A percentile compares a stretch with the other conserved stretches of the same genome.
Conservation (phyloP, 2,797 vertebrate genomes). For the Gambelia wislizenii region DNA sequence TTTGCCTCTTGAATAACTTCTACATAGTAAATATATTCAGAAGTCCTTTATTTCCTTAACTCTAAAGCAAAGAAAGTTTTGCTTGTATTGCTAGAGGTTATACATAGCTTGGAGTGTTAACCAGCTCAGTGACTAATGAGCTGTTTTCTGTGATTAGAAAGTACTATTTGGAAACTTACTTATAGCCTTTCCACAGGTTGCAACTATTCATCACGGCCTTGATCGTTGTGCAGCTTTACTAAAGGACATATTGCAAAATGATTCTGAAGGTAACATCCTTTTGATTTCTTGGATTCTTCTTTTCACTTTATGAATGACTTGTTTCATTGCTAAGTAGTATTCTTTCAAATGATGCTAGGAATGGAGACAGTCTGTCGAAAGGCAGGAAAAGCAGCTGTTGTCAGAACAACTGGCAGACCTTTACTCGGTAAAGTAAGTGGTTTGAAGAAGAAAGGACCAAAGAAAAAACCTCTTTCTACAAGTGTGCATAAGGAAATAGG, state of each 20-base stretch:
- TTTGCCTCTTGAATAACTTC: background rate
- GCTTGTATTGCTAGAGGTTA: background rate
- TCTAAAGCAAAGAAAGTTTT: background rate
- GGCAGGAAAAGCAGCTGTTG: slow-evolving; percentile 53
- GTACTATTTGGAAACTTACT: slow-evolving; percentile 44
- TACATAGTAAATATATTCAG: background rate
- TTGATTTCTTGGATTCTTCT: background rate
- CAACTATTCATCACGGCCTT: slow-evolving; percentile 81
- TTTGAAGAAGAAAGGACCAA: slow-evolving; percentile 78
- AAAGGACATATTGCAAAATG: slow-evolving; percentile 84
- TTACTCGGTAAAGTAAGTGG: slow-evolving; percentile 69
- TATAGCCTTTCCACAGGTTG: slow-evolving; percentile 79
- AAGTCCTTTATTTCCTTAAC: background rate
- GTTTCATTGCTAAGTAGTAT: slow-evolving; percentile 35
- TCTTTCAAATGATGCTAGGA: slow-evolving; percentile 71
- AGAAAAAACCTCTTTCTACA: slow-evolving; percentile 66
- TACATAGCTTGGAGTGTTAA: background rate
- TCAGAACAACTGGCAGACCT: slow-evolving; percentile 71
- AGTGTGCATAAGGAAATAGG: slow-evolving; percentile 78
- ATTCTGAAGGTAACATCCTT: slow-evolving; percentile 79
- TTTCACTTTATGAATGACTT: slow-evolving; percentile 9
- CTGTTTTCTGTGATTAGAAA: background rate
- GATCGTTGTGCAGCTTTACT: slow-evolving; percentile 90
- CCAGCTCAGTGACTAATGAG: background rate
- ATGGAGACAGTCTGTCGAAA: slow-evolving; percentile 59